Evolutionary conservation across 2,113 vertebrate genomes (phyloP).

Genomic region (Tragelaphus strepsiceros): DNA sequence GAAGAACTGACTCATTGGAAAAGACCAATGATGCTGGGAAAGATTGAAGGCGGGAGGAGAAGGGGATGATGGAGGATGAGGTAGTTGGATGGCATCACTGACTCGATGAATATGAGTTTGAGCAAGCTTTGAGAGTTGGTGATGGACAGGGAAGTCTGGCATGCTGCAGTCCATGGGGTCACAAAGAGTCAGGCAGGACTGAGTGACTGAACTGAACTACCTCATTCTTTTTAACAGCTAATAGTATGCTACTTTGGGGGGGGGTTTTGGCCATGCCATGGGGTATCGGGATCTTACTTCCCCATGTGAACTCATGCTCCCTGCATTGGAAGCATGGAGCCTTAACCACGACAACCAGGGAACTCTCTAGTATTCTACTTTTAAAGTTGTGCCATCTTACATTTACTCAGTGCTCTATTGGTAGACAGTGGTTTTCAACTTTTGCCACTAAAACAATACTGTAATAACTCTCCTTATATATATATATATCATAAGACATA

Average conservation of each 20-base stretch:
- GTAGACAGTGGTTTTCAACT: neutral
- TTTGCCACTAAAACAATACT: neutral
- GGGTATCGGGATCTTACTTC: neutral
- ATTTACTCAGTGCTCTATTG: neutral
- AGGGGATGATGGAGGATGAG: neutral
- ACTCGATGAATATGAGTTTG: neutral
- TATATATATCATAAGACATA: neutral
- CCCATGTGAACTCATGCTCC: neutral
- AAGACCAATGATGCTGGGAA: neutral
- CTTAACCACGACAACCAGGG: neutral
- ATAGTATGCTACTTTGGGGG: neutral
- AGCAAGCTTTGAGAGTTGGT: neutral
- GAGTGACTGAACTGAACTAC: neutral
- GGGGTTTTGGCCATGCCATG: neutral
- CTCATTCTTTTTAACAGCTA: neutral
- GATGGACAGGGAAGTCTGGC: neutral
- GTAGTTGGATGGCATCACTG: neutral
- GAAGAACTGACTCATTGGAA: neutral
- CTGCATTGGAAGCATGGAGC: neutral
- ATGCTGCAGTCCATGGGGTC: neutral
- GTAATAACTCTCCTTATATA: neutral
- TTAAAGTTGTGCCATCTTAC: neutral
- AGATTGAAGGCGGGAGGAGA: neutral
- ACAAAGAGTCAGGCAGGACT: neutral
- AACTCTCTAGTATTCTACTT: neutral